Base-by-base conservation (phyloP, 2,113 vertebrate genomes). In the Eulemur macaco region DNA sequence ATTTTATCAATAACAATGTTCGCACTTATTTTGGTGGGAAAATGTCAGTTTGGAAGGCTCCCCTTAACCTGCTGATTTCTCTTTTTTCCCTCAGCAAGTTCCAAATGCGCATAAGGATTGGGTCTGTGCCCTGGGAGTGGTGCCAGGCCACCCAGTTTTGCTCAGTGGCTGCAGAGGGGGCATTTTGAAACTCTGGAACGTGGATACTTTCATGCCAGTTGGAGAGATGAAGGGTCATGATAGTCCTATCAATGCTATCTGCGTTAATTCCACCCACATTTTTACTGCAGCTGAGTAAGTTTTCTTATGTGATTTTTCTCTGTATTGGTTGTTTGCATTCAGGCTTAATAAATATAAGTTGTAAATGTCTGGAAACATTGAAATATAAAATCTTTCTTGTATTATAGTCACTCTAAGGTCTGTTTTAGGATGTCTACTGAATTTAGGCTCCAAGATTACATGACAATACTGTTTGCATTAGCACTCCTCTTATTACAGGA, bases 211-310 rank as follows among this genome's bases (percentile, higher is more conserved):
- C 0, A 98, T 98, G 15, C 98, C 98, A 11, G 98, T 99, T 1
- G 99, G 99, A 20, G 99, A 99, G 90, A 98, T 99, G 97, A 99
- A 98, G 84, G 99, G 99, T 12, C 99, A 99, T 0, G 99, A 99
- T 92, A 99, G 99, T 95, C 99, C 99, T 8, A 99, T 99, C 97
- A 99, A 99, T 76, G 98, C 99, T 83, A 99, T 99, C 96, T 99
- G 99, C 85, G 98, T 99, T 94, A 99, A 99, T 98, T 99, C 99
- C 96, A 99, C 98, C 98, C 99, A 99, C 54, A 98, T 99, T 89
- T 99, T 99, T 98, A 99, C 99, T 50, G 99, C 99, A 82, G 98
- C 99, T 13, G 99, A 99, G 99, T 99, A 98, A 99, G 99, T 99
- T 37, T 92, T 37, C 78, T 29, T 73, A 0, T 71, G 0, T 20